phyloP scores from a whole-genome alignment of 2,113 vertebrate genomes.

The Chunga burmeisteri region DNA sequence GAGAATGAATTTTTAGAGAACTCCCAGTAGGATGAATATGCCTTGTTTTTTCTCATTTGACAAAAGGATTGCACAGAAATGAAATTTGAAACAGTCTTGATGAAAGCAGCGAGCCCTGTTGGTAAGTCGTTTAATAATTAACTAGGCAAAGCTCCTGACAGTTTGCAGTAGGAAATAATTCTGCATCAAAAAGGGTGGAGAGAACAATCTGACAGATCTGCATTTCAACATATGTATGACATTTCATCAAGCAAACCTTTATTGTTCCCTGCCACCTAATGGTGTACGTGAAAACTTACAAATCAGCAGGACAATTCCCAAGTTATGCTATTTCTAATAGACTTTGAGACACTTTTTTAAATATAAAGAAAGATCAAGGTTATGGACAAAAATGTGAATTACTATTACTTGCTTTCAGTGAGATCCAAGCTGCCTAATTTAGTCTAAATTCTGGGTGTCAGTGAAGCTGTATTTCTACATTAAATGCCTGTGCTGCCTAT shows the following conservation, averaged over 20 bases:
- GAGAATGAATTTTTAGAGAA: background rate
- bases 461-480: background rate
- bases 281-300: background rate
- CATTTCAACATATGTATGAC: background rate
- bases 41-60: background rate
- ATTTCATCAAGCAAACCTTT: background rate
- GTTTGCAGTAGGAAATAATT: constrained; percentile 8
- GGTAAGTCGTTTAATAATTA: constrained; percentile 20
- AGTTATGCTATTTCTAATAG: background rate
- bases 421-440: background rate
- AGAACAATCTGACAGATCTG: background rate
- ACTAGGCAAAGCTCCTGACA: constrained; percentile 29
- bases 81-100: background rate
- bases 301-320: background rate
- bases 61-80: background rate
- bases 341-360: background rate
- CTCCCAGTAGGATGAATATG: background rate
- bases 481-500: background rate
- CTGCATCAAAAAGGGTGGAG: constrained; percentile 20
- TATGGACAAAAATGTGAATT: background rate
- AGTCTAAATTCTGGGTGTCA: background rate
- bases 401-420: background rate
- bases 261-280: constrained; percentile 56
- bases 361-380: background rate
- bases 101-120: background rate